Evolutionary conservation across 2,888 invertebrate genomes (phyloP).

Genomic region (Polydrusus tereticollis): DNA sequence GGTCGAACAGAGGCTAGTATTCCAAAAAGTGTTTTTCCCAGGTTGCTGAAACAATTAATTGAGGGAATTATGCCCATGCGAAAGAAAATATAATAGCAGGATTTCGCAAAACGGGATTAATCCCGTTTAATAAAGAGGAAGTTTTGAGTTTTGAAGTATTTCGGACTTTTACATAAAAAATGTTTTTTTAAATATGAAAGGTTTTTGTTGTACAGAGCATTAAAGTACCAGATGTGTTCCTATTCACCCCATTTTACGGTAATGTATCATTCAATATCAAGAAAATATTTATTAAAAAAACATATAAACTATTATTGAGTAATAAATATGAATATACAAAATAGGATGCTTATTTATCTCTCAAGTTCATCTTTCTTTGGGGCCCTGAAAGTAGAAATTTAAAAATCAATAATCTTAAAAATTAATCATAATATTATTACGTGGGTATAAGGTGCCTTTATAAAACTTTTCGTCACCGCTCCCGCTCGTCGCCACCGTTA

Average conservation of each 20-base stretch:
- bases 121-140: not conserved
- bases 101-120: not conserved
- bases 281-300: too few relatives aligned
- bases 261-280: too few relatives aligned
- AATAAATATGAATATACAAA: too few relatives aligned
- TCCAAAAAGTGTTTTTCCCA: not conserved
- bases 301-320: too few relatives aligned
- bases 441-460: too few relatives aligned
- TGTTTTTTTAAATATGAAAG: conserved; percentile 9
- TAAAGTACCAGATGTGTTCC: conserved; percentile 5
- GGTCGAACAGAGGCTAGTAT: not conserved
- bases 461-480: too few relatives aligned
- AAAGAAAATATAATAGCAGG: not conserved
- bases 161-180: conserved; percentile 26
- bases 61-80: not conserved
- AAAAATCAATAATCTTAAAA: too few relatives aligned
- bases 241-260: conserved; percentile 1
- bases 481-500: too few relatives aligned
- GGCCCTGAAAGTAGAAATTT: too few relatives aligned
- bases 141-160: conserved; percentile 2
- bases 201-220: conserved; percentile 5
- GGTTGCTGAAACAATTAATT: not conserved
- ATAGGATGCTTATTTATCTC: too few relatives aligned
- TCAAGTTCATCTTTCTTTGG: too few relatives aligned
- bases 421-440: too few relatives aligned